These are phyloP conservation scores for Onychomys leucogaster DNA, from an alignment of 2,797 vertebrate genomes.

Conservation along the genomic window DNA sequence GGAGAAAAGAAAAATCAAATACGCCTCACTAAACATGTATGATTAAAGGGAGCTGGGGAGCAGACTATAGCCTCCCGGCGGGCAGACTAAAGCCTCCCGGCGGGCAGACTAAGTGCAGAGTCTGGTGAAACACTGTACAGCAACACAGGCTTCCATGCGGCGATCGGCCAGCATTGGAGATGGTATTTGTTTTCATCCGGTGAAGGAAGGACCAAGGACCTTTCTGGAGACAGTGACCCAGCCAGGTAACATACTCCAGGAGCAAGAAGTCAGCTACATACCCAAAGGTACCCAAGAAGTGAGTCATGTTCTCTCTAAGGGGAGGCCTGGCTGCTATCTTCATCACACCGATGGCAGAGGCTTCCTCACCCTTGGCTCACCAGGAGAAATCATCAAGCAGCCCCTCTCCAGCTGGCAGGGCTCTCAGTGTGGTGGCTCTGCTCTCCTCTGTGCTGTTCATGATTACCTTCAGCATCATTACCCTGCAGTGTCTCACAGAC, in stretches of 20 bases:
- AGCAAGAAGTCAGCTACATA: background rate
- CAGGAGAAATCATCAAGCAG: background rate
- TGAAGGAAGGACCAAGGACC: background rate
- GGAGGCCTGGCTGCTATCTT: background rate
- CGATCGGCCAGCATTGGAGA: background rate
- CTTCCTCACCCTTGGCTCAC: background rate
- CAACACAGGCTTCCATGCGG: background rate
- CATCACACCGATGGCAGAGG: background rate
- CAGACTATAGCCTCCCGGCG: background rate
- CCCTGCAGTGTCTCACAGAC: background rate
- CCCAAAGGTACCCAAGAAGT: background rate
- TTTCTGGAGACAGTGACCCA: background rate
- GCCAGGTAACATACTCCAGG: background rate
- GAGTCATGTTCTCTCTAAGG: background rate
- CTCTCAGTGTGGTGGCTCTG: background rate
- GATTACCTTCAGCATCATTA: background rate
- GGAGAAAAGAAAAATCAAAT: constrained; percentile 59
- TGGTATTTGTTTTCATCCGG: background rate
- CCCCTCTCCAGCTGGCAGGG: background rate
- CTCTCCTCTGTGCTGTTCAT: background rate
- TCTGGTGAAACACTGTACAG: background rate
- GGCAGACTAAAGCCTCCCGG: background rate
- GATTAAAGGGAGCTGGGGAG: background rate
- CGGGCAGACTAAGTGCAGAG: background rate
- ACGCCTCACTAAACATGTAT: background rate